Evolutionary conservation across 1,140 invertebrate species (phyloP).

Genomic region (Drosophila nasuta): DNA sequence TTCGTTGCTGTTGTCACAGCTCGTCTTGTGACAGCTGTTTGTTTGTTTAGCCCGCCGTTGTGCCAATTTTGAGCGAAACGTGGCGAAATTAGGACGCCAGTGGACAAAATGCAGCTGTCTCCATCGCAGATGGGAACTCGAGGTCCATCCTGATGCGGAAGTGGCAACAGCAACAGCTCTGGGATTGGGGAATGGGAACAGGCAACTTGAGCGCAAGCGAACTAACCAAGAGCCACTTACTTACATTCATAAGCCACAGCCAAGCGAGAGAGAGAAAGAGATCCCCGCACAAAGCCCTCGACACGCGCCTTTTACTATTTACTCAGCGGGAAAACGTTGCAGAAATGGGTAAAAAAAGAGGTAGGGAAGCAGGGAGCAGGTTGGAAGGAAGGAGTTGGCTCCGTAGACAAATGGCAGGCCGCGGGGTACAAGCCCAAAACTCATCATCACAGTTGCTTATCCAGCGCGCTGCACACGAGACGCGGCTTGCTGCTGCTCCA

Average conservation of each 20-base stretch:
- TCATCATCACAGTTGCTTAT: conserved; percentile 49
- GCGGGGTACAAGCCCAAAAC: conserved; percentile 55
- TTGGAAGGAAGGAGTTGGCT: background rate
- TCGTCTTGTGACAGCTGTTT: conserved; percentile 31
- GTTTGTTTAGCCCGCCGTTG: conserved; percentile 58
- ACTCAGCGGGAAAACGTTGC: conserved; percentile 69
- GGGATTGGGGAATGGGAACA: conserved; percentile 2
- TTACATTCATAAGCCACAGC: conserved; percentile 77
- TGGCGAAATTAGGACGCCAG: conserved; percentile 71
- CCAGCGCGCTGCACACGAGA: conserved; percentile 28
- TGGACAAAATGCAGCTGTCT: conserved; percentile 54
- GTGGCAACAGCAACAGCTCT: conserved; percentile 53
- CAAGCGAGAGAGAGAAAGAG: background rate
- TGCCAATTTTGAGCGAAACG: conserved; percentile 69
- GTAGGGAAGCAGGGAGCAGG: background rate
- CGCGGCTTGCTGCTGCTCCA: conserved; percentile 25
- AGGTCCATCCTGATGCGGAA: conserved; percentile 60
- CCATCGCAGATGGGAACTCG: conserved; percentile 20
- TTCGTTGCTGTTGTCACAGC: background rate
- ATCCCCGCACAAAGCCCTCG: conserved; percentile 39
- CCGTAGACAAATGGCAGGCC: conserved; percentile 66
- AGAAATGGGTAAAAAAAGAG: too few relatives aligned
- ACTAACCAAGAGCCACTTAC: conserved; percentile 82
- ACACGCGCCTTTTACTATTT: conserved; percentile 81
- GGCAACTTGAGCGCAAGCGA: conserved; percentile 56